Evolutionary conservation across 1,140 invertebrate genomes (phyloP).

Genomic region (Drosophila kikkawai): DNA sequence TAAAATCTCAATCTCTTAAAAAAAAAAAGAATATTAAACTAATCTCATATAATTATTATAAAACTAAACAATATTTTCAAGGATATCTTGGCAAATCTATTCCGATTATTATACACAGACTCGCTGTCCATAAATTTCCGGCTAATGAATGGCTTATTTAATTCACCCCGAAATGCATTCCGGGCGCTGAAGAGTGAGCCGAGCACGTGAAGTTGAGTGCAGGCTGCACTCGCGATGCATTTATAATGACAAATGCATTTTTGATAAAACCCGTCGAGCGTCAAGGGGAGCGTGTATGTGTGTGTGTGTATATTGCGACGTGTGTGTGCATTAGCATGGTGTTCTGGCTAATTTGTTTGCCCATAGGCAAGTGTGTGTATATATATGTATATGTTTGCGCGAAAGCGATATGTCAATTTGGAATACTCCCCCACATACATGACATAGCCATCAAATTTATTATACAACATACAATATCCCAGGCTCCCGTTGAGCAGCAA

Average conservation of each 20-base stretch:
- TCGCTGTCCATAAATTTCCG: neutral
- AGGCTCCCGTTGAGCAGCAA: neutral
- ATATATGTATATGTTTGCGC: slow-evolving; percentile 11
- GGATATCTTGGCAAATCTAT: neutral
- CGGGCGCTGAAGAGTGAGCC: slow-evolving; percentile 18
- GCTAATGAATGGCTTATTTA: slow-evolving; percentile 40
- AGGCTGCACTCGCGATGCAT: slow-evolving; percentile 46
- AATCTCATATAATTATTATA: neutral
- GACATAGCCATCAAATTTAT: slow-evolving; percentile 63
- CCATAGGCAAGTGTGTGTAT: slow-evolving; percentile 17
- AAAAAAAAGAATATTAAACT: neutral
- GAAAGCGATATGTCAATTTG: slow-evolving; percentile 67
- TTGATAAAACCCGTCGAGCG: slow-evolving; percentile 63
- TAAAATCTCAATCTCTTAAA: neutral
- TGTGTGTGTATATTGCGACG: neutral
- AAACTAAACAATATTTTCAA: neutral
- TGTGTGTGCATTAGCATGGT: slow-evolving; percentile 20
- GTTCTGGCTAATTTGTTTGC: slow-evolving; percentile 67
- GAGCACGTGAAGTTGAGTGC: slow-evolving; percentile 46
- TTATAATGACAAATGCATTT: slow-evolving; percentile 70
- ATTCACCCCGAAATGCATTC: slow-evolving; percentile 20
- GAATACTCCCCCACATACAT: slow-evolving; percentile 12
- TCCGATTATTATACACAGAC: slow-evolving; percentile 4
- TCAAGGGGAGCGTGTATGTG: slow-evolving; percentile 22
- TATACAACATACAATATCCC: slow-evolving; percentile 47